These are phyloP conservation scores for Trachythela sp. DNA, from an alignment of 64 coral and sea anemone species.

Conservation along the genomic window DNA sequence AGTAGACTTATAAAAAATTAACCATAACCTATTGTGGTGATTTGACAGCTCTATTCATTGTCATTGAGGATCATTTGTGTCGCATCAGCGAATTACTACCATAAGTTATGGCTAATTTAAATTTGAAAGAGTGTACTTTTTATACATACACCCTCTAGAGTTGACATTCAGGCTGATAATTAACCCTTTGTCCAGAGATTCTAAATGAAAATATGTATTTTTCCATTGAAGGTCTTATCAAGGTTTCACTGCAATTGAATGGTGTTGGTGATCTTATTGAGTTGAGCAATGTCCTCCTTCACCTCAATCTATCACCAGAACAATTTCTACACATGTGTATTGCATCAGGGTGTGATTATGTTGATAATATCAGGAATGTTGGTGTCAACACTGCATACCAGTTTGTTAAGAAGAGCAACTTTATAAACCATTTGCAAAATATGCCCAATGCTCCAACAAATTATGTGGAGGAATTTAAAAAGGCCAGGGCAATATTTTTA, in stretches of 20 bases:
- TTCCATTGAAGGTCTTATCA: not conserved
- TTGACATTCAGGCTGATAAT: not conserved
- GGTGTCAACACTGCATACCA: not conserved
- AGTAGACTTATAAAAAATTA: too few relatives aligned
- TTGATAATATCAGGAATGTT: not conserved
- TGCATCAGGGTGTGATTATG: not conserved
- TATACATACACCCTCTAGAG: too few relatives aligned
- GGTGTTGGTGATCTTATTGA: not conserved
- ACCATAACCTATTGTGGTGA: too few relatives aligned
- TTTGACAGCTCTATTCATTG: too few relatives aligned
- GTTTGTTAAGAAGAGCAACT: not conserved
- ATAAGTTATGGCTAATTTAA: too few relatives aligned
- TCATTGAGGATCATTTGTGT: too few relatives aligned
- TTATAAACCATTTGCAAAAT: not conserved
- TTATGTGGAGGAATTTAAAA: not conserved
- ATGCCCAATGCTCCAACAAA: not conserved
- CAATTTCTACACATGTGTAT: constrained; percentile 5
- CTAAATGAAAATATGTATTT: not conserved
- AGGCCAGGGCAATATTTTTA: not conserved
- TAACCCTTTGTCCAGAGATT: not conserved
- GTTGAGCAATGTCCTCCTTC: not conserved
- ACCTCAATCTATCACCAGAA: not conserved
- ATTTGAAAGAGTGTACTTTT: too few relatives aligned
- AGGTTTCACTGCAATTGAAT: not conserved
- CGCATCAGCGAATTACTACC: too few relatives aligned